These are phyloP conservation scores for Peromyscus eremicus DNA, from an alignment of 2,797 vertebrate species.

Conservation along the genomic window DNA sequence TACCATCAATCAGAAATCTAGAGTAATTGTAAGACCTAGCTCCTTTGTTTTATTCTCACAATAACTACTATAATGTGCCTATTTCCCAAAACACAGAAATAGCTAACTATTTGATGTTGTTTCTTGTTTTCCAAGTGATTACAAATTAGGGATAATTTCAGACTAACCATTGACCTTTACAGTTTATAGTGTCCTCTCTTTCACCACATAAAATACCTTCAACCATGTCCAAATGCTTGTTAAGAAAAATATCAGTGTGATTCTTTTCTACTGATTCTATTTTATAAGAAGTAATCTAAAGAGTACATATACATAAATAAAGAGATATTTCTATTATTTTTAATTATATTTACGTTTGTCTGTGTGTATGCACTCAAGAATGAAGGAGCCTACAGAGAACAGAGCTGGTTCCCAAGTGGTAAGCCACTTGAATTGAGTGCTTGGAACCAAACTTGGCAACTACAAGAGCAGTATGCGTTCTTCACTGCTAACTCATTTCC, in stretches of 20 bases:
- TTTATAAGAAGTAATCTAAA: background rate
- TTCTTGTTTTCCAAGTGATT: background rate
- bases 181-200: background rate
- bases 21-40: background rate
- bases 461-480: background rate
- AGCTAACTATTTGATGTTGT: background rate
- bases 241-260: background rate
- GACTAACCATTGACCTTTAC: background rate
- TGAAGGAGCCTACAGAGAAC: background rate
- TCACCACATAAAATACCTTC: background rate
- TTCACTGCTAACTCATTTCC: background rate
- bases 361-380: background rate
- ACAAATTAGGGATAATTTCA: background rate
- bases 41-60: constrained; percentile 11
- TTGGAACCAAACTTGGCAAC: background rate
- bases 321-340: background rate
- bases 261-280: background rate
- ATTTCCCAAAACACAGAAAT: background rate
- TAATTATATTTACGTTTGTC: background rate
- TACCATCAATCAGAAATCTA: background rate
- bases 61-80: background rate
- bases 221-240: background rate
- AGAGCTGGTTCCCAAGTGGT: background rate
- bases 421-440: background rate
- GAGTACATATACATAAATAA: background rate